These are phyloP conservation scores for Macrochelys suwanniensis DNA, from an alignment of 2,797 vertebrate genomes.

Conservation along the genomic window DNA sequence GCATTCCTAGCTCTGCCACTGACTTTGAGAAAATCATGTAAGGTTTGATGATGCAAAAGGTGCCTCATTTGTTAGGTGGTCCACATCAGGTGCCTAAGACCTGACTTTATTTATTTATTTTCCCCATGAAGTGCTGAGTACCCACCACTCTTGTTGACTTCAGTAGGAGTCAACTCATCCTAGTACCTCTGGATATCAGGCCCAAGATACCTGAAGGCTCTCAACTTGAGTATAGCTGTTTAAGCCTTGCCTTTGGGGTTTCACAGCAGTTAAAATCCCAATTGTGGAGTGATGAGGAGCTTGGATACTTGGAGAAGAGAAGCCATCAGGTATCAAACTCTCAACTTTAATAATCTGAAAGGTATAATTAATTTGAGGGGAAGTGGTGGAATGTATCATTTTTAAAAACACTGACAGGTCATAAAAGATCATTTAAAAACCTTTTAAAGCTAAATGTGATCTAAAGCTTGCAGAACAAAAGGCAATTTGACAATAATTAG, in stretches of 20 bases:
- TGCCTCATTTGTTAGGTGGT: neutral
- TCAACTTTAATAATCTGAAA: neutral
- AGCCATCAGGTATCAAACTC: neutral
- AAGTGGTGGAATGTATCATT: neutral
- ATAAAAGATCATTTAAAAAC: neutral
- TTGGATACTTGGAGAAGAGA: neutral
- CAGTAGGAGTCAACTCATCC: neutral
- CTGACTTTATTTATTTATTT: neutral
- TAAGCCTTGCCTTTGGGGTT: neutral
- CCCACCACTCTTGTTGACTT: neutral
- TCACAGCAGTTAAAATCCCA: neutral
- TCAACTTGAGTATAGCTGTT: neutral
- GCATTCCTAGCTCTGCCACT: neutral
- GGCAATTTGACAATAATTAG: neutral
- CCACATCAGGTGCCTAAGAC: too few relatives aligned
- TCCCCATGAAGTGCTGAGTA: neutral
- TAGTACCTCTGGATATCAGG: rapidly evolving
- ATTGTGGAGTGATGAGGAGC: neutral
- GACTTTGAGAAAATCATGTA: neutral
- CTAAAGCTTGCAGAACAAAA: neutral
- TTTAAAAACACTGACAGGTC: too few relatives aligned
- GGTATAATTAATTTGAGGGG: neutral
- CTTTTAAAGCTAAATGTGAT: neutral
- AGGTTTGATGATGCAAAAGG: neutral
- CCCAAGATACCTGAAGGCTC: neutral